Evolutionary conservation across 2,797 vertebrate species (phyloP).

Genomic region (Sternotherus odoratus): DNA sequence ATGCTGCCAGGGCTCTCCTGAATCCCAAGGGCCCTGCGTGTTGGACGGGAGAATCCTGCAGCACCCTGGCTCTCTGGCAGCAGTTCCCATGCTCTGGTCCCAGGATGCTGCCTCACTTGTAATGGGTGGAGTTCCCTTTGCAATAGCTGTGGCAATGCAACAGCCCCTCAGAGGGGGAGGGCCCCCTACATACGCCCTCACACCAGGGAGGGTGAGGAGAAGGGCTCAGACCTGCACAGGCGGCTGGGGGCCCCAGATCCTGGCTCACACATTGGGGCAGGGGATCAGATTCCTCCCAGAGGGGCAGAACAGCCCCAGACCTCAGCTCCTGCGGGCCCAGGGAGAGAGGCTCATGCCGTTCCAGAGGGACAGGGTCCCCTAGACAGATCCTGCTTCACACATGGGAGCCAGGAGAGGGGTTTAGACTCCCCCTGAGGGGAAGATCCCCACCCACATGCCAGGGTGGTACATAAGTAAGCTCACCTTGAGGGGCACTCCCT

Average conservation of each 20-base stretch:
- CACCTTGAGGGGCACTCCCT: not conserved
- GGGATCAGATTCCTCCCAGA: not conserved
- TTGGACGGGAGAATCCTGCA: not conserved
- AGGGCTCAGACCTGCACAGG: not conserved
- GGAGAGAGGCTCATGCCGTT: not conserved
- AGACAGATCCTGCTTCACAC: not conserved
- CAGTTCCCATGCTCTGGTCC: not conserved
- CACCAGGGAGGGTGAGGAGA: not conserved
- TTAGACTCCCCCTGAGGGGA: not conserved
- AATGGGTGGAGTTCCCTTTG: not conserved
- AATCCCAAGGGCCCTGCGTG: not conserved
- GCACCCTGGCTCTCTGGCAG: not conserved
- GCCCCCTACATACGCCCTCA: not conserved
- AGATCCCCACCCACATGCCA: too few species aligned
- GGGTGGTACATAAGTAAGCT: not conserved
- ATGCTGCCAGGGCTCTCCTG: not conserved
- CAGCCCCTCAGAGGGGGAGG: too few species aligned
- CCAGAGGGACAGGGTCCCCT: not conserved
- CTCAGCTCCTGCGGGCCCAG: not conserved
- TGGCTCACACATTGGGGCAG: not conserved
- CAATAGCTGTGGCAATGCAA: not conserved
- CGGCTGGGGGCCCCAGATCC: not conserved
- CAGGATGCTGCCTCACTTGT: not conserved
- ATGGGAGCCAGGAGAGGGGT: not conserved
- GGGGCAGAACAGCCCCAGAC: not conserved